Percentiles rank a stretch among this genome's conserved stretches.
phyloP scores from a whole-genome alignment of 2,888 invertebrate species.

The Caenorhabditis sp. region DNA sequence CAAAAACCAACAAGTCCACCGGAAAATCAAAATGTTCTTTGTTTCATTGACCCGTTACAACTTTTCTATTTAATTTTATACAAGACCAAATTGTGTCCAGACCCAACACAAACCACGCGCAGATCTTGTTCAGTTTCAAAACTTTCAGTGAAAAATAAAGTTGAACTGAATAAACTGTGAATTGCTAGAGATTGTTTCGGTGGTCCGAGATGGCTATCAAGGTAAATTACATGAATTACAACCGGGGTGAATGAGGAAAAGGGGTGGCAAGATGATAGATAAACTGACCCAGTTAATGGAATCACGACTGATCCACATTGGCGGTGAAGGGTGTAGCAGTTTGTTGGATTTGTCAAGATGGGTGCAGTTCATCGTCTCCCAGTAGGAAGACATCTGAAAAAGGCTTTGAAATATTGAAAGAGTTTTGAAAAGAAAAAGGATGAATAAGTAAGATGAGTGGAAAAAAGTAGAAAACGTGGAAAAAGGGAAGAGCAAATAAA shows the following conservation, averaged over 20 bases:
- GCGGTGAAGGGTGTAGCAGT: conserved; percentile 53
- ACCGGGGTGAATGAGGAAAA: conserved; percentile 1
- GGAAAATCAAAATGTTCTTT: conserved; percentile 11
- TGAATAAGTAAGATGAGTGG: background rate
- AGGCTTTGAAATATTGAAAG: conserved; percentile 23
- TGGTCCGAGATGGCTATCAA: conserved; percentile 39
- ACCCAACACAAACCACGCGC: background rate
- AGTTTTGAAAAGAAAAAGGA: background rate
- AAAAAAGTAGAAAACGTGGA: too few relatives aligned
- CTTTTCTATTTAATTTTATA: background rate
- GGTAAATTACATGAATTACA: conserved; percentile 24
- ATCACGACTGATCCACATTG: conserved; percentile 53
- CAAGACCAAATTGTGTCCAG: background rate
- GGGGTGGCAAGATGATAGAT: conserved; percentile 16
- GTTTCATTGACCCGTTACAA: conserved; percentile 10
- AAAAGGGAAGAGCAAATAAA: too few relatives aligned
- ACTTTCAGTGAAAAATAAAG: too few relatives aligned
- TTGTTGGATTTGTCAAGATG: conserved; percentile 56
- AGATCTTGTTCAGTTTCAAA: background rate
- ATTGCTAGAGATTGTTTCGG: too few relatives aligned
- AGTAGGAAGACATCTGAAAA: conserved; percentile 58
- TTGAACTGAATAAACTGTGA: conserved; percentile 2
- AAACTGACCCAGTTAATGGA: conserved; percentile 60
- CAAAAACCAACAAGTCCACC: background rate
- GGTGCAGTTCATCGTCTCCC: conserved; percentile 59